phyloP scores from a whole-genome alignment of 2,888 invertebrate species.

The Nymphalis c-album region DNA sequence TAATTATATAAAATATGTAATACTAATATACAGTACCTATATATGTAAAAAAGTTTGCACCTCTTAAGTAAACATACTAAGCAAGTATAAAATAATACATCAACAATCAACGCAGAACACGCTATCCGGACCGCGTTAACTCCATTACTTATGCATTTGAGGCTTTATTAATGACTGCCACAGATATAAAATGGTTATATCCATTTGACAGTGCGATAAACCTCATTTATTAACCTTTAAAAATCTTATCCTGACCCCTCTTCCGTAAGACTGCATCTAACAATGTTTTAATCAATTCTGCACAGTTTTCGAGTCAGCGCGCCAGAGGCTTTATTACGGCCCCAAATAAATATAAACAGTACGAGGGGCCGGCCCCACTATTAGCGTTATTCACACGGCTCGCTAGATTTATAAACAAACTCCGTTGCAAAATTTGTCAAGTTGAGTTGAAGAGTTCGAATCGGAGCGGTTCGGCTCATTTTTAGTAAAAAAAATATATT shows the following conservation, averaged over 20 bases:
- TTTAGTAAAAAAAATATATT: background rate
- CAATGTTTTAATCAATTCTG: constrained; percentile 81
- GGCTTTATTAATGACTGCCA: constrained; percentile 43
- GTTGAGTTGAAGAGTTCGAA: background rate
- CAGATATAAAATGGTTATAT: constrained; percentile 46
- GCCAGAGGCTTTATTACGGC: constrained; percentile 77
- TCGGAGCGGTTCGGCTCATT: background rate
- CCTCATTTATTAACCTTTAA: constrained; percentile 47
- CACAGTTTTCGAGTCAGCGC: constrained; percentile 80
- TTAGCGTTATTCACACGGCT: constrained; percentile 80
- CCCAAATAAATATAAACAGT: constrained; percentile 81
- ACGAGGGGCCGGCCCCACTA: constrained; percentile 75
- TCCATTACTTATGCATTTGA: constrained; percentile 43
- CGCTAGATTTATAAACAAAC: constrained; percentile 58
- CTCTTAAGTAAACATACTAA: background rate
- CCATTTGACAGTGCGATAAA: constrained; percentile 59
- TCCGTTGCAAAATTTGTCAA: constrained; percentile 1
- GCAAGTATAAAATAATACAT: background rate
- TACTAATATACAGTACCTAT: too few relatives aligned
- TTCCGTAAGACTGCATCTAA: constrained; percentile 76
- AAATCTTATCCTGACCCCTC: constrained; percentile 69
- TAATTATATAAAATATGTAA: too few relatives aligned
- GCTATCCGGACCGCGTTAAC: constrained; percentile 31
- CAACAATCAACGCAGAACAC: background rate
- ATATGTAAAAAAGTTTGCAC: too few relatives aligned